Base-by-base conservation (phyloP, 2,888 invertebrate genomes). In the Tromatobia lineatoria region DNA sequence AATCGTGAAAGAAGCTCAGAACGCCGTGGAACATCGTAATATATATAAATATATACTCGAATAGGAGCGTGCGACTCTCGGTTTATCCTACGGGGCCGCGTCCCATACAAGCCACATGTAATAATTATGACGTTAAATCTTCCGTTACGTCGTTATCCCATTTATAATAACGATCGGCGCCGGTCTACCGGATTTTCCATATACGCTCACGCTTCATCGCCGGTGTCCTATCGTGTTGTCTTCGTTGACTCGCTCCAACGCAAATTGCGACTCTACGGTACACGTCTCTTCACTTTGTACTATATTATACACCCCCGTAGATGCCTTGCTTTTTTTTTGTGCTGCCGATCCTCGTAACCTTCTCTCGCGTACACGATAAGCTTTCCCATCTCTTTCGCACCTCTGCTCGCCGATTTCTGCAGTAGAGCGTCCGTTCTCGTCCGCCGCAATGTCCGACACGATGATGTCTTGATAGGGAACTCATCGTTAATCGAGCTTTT, bases 391-490 rank as follows among this genome's bases (percentile, higher is more conserved):
- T 69, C 70, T 61, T 79, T 83, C 57, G 76, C 83, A 76, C 83
- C 79, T 83, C 70, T 74, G 76, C 82, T 80, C 70, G 52, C 67
- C 76, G 66, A 47, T 66, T 10, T 18, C 50, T 29, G 50, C 38
- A 50, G 64, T 52, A 69, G 85, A 73, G 82, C 79, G 79, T 82
- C 67, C 82, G 69, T 79, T 78, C 67, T 78, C 83, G 64, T 80
- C 77, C 78, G 66, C 79, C 66, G 45, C 86, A 86, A 88, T 91
- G 76, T 85, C 79, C 74, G 73, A 85, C 80, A 80, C 80, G 83
- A 86, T 87, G 91, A 91, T 91, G 90, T 91, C 91, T 91, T 90
- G 91, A 91, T 91, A 90, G 87, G 84, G 80, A 88, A 88, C 83
- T 80, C 83, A 88, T 91, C 90, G 89, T 92, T 92, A 91, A 92